phyloP scores from a whole-genome alignment of 2,113 vertebrate species.

The Calypte anna region DNA sequence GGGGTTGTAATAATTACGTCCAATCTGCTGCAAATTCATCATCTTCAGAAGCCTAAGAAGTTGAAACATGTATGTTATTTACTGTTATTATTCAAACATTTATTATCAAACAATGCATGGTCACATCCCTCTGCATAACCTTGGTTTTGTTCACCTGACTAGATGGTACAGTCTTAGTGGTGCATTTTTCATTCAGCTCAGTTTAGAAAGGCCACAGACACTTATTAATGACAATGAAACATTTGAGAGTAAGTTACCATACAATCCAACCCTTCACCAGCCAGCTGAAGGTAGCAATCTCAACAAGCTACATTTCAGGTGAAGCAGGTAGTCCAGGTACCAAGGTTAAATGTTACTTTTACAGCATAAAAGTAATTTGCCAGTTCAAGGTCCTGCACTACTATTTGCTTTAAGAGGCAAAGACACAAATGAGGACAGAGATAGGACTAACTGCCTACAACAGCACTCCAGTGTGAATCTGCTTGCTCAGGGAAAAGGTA shows the following conservation, averaged over 20 bases:
- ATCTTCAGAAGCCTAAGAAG: conserved; percentile 87
- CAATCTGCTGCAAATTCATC: conserved; percentile 94
- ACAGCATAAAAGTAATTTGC: not conserved
- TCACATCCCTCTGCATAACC: not conserved
- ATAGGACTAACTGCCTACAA: not conserved
- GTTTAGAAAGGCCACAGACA: not conserved
- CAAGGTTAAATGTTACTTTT: not conserved
- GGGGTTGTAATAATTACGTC: conserved; percentile 93
- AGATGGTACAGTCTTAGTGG: not conserved
- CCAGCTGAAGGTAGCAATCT: not conserved
- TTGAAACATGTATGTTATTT: not conserved
- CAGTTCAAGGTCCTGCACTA: not conserved
- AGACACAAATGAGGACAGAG: not conserved
- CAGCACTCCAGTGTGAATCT: not conserved
- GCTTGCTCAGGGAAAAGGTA: not conserved
- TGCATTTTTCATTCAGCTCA: not conserved
- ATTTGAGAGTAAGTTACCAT: not conserved
- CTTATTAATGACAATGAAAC: not conserved
- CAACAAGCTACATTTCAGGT: not conserved
- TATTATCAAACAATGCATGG: not conserved
- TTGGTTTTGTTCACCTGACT: not conserved
- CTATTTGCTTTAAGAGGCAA: not conserved
- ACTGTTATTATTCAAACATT: not conserved
- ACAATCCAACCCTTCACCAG: not conserved
- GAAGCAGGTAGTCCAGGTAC: not conserved